Conservation (phyloP, 2,888 invertebrate genomes). For the Drosophila emarginata region DNA sequence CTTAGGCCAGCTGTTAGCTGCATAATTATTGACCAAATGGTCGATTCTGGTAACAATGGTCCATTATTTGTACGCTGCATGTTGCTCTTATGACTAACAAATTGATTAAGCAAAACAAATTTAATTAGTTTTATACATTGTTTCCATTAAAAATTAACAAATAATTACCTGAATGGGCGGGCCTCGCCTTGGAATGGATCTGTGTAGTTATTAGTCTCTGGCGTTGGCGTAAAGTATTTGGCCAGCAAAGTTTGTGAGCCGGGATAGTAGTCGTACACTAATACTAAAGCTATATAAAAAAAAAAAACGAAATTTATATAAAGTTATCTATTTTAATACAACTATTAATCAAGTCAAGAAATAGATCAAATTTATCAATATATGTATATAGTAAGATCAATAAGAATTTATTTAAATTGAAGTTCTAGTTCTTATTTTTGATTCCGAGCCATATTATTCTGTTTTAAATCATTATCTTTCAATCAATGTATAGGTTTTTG, state of each 20-base stretch:
- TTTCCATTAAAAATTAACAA: not conserved
- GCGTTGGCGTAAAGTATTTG: slow-evolving; percentile 89
- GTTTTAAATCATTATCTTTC: too few species aligned
- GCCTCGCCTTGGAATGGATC: slow-evolving; percentile 94
- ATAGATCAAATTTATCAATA: too few species aligned
- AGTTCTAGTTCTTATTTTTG: too few species aligned
- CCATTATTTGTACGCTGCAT: slow-evolving; percentile 85
- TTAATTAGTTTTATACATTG: not conserved
- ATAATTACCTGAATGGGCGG: slow-evolving; percentile 81
- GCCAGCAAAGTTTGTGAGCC: slow-evolving; percentile 93
- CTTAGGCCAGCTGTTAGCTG: slow-evolving; percentile 97
- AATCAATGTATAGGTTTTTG: too few species aligned
- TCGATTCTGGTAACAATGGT: slow-evolving; percentile 91
- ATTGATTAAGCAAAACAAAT: not conserved
- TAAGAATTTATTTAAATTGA: too few species aligned
- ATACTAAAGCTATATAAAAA: slow-evolving; percentile 92
- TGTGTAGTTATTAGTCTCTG: slow-evolving; percentile 86
- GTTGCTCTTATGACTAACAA: slow-evolving; percentile 82
- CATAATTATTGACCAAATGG: slow-evolving; percentile 97
- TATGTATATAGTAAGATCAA: too few species aligned
- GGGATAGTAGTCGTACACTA: slow-evolving; percentile 98
- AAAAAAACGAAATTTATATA: slow-evolving; percentile 77
- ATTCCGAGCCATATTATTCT: too few species aligned
- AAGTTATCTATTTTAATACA: not conserved
- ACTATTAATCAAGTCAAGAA: not conserved